A percentile compares a stretch with the other conserved stretches of the same genome.
phyloP scores from a whole-genome alignment of 2,888 invertebrate species.

The Gonocerus acuteangulatus region DNA sequence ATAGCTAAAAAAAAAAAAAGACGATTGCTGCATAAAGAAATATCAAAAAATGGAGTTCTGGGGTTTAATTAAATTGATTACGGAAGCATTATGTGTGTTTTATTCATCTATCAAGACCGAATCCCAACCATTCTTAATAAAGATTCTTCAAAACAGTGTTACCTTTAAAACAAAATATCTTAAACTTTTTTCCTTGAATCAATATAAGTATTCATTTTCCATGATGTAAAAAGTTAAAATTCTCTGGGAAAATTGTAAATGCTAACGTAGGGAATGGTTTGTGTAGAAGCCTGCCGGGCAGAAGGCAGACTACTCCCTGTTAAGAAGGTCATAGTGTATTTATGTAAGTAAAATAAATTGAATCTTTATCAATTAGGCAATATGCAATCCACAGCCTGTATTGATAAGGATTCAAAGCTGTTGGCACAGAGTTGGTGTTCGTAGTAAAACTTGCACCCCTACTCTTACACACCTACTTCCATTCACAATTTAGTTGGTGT shows the following conservation, averaged over 20 bases:
- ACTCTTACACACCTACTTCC: constrained; percentile 10
- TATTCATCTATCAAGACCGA: no score
- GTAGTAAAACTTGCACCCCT: constrained; percentile 20
- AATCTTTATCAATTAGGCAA: constrained; percentile 3
- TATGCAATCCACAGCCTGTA: background rate
- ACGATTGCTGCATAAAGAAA: no score
- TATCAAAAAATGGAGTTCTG: no score
- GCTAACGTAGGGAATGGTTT: constrained; percentile 26
- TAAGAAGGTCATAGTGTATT: constrained; percentile 32
- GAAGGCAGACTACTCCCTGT: constrained; percentile 35
- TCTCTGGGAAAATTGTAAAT: background rate
- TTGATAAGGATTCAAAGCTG: constrained; percentile 15
- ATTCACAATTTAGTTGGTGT: constrained; percentile 15
- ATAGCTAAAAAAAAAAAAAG: no score
- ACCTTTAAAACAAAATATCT: no score
- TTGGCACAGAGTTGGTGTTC: constrained; percentile 19
- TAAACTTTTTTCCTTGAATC: no score
- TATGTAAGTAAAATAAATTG: constrained; percentile 30
- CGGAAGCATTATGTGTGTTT: no score
- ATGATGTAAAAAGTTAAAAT: no score
- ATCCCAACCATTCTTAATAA: no score
- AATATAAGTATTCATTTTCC: no score
- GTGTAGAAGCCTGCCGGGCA: constrained; percentile 34
- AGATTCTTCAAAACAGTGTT: no score
- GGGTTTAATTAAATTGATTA: no score